Conservation (phyloP, 30 jellyfish, hydroid and myxozoan species). For the Rhopilema esculentum region DNA sequence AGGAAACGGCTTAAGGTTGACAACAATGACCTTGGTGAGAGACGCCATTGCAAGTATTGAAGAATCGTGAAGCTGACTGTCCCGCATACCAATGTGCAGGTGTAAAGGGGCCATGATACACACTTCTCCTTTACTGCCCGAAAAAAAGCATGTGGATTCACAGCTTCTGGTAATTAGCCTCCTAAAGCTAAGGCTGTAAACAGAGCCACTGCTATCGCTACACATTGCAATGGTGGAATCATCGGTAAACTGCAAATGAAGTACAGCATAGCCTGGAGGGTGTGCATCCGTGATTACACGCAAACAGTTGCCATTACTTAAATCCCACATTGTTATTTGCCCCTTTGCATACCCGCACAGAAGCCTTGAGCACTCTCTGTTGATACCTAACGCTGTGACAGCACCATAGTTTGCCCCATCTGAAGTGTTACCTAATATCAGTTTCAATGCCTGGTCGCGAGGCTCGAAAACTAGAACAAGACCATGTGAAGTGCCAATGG, state of each 20-base stretch:
- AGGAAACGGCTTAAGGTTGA: conserved; percentile 92
- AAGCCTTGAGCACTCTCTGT: conserved; percentile 91
- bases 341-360: conserved; percentile 99
- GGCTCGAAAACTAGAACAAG: conserved; percentile 96
- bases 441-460: conserved; percentile 92
- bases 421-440: conserved; percentile 85
- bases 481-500: conserved; percentile 99
- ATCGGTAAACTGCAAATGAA: conserved; percentile 98
- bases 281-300: conserved; percentile 98
- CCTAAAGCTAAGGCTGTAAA: conserved; percentile 89
- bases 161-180: conserved; percentile 92
- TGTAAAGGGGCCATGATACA: conserved; percentile 98
- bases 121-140: conserved; percentile 99
- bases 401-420: conserved; percentile 99
- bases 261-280: conserved; percentile 97
- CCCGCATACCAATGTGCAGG: conserved; percentile 84
- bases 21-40: conserved; percentile 89
- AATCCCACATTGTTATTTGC: conserved; percentile 99
- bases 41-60: conserved; percentile 99
- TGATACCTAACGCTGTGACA: conserved; percentile 97
- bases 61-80: conserved; percentile 80
- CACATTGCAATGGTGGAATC: conserved; percentile 96
- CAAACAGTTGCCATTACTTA: conserved; percentile 86
- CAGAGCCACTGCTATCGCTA: conserved; percentile 99
- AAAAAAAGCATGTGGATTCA: conserved; percentile 95